Evolutionary conservation across 1,140 invertebrate genomes (phyloP), one percentile per base, ranked within the genome.

Genomic region (Meloidogyne exigua): DNA sequence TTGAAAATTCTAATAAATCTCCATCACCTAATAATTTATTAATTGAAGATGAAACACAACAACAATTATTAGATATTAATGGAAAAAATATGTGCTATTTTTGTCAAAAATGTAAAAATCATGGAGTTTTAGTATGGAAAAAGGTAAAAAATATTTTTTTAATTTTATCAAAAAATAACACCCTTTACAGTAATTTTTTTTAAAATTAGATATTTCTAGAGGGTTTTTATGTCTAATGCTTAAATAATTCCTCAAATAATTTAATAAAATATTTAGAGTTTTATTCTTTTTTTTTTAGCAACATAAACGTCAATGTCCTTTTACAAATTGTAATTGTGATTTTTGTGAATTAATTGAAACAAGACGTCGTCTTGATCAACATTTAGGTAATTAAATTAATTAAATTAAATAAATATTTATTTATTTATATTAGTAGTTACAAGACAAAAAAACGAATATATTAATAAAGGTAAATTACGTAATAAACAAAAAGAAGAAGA

Each of bases 61-160:
- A 26, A 23, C 74, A 71, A 26, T 18, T 44, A 68, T 57, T 79
- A 12, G 10, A 72, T 5, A 69, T 68, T 21, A 80, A 85, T 36
- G 76, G 70, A 13, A 67, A 76, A 36, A 81, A 81, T 71, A 86
- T 86, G 84, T 85, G 84, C 64, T 85, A 85, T 69, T 87, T 85
- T 68, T 85, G 84, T 70, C 84, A 85, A 67, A 85, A 85, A 72
- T 85, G 84, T 79, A 85, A 85, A 64, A 85, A 85, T 68, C 84
- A 87, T 68, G 79, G 78, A 32, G 63, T 83, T 15, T 62, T 86
- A 11, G 77, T 85, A 23, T 87, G 82, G 82, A 87, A 85, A 72
- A 86, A 87, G 78, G 82, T 85, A 65, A 39, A 13, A 11, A 67
- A n/a, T 3, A 44, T 23, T 73, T 32, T 32, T 44, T 12, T 44